phyloP scores from a whole-genome alignment of 1,140 invertebrate genomes.

The Tachypleus tridentatus region DNA sequence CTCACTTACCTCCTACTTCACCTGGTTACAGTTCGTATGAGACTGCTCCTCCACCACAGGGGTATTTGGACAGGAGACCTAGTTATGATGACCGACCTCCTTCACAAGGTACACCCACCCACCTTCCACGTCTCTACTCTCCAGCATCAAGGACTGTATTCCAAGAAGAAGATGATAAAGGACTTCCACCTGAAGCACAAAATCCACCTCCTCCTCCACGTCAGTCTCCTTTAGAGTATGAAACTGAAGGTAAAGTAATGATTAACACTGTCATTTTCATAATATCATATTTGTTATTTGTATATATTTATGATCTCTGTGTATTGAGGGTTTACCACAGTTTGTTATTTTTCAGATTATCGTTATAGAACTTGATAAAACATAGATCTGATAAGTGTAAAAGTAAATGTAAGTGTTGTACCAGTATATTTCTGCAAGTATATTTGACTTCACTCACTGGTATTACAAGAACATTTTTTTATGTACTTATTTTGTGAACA shows the following conservation, averaged over 20 bases:
- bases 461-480: background rate
- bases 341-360: background rate
- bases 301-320: too few species aligned
- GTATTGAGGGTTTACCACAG: too few species aligned
- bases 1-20: background rate
- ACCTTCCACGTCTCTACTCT: background rate
- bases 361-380: background rate
- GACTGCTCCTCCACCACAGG: slow-evolving; percentile 13
- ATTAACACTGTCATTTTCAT: too few species aligned
- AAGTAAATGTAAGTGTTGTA: background rate
- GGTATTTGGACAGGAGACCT: slow-evolving; percentile 21
- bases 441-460: too few species aligned
- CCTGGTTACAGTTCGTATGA: slow-evolving; percentile 18
- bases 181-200: slow-evolving; percentile 1
- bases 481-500: background rate
- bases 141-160: background rate
- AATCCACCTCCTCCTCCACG: background rate
- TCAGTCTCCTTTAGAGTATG: too few species aligned
- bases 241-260: too few species aligned
- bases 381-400: background rate
- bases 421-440: too few species aligned
- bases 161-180: background rate
- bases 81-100: slow-evolving; percentile 12
- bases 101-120: background rate
- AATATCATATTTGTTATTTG: too few species aligned